Evolutionary conservation across 2,888 invertebrate genomes (phyloP).

Genomic region (Drosophila gaucha): DNA sequence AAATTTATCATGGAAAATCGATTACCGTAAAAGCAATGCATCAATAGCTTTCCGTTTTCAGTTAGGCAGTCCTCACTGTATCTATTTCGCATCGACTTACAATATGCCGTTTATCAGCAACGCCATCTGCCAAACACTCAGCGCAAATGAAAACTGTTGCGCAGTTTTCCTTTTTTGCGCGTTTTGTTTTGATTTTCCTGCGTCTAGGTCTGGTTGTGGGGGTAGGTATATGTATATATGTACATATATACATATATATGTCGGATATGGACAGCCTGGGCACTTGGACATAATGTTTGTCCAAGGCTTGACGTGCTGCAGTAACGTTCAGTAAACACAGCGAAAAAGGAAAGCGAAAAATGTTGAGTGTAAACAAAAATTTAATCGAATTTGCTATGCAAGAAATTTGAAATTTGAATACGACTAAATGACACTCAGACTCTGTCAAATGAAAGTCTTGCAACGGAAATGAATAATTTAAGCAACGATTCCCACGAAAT

Average conservation of each 20-base stretch:
- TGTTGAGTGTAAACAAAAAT: slow-evolving; percentile 19
- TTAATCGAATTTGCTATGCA: slow-evolving; percentile 8
- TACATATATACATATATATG: background rate
- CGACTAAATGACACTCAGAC: slow-evolving; percentile 10
- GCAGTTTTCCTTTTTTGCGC: slow-evolving; percentile 51
- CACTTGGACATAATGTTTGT: slow-evolving; percentile 10
- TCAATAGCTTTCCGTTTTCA: background rate
- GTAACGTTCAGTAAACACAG: slow-evolving; percentile 4
- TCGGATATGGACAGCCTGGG: background rate
- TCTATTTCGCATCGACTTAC: slow-evolving; percentile 44
- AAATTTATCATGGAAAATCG: background rate
- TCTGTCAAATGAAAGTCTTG: background rate
- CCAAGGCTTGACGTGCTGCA: slow-evolving; percentile 1
- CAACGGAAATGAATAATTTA: slow-evolving; percentile 38
- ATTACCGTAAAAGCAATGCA: accelerated
- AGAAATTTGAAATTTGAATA: slow-evolving; percentile 5
- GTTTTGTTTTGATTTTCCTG: slow-evolving; percentile 7
- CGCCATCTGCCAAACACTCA: slow-evolving; percentile 1
- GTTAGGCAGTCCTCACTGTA: slow-evolving; percentile 33
- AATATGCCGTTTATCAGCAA: slow-evolving; percentile 39
- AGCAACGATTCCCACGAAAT: background rate
- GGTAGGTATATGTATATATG: background rate
- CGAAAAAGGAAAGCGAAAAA: background rate
- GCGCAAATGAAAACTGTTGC: slow-evolving; percentile 67
- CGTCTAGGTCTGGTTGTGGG: background rate